Percentiles rank a stretch among this genome's conserved stretches.
These are phyloP conservation scores for Tursiops truncatus DNA, from an alignment of 2,113 vertebrate species.

Conservation along the genomic window DNA sequence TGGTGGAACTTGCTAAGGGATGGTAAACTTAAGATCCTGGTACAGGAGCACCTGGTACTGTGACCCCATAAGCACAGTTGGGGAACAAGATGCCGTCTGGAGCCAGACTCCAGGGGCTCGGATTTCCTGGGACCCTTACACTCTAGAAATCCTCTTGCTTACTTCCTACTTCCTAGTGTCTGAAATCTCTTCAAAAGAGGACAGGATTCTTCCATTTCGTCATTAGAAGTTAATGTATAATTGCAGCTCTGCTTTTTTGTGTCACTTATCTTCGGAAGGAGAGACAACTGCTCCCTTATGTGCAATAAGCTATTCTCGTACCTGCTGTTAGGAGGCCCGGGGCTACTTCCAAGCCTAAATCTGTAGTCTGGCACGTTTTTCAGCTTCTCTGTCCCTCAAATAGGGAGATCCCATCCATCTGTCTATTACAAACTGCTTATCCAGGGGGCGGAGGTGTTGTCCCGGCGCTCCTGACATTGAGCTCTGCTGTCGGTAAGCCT, in stretches of 20 bases:
- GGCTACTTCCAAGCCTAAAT: not conserved
- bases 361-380: not conserved
- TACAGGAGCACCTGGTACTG: too few relatives aligned
- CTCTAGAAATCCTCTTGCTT: not conserved
- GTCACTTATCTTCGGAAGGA: not conserved
- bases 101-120: not conserved
- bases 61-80: not conserved
- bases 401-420: not conserved
- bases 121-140: not conserved
- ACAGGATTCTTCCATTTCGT: not conserved
- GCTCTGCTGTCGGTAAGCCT: not conserved
- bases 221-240: not conserved
- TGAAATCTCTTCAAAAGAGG: not conserved
- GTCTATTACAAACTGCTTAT: not conserved
- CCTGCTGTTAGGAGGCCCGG: not conserved
- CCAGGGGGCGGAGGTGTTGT: not conserved
- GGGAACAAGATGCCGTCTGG: not conserved
- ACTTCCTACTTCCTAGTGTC: not conserved
- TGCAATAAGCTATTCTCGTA: not conserved
- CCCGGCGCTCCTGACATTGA: not conserved
- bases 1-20: not conserved
- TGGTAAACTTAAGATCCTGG: not conserved
- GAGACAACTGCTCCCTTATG: not conserved
- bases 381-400: not conserved
- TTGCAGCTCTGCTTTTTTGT: slow-evolving; percentile 2